These are phyloP conservation scores for Desmodus rotundus DNA, from an alignment of 2,113 vertebrate genomes.

Conservation along the genomic window DNA sequence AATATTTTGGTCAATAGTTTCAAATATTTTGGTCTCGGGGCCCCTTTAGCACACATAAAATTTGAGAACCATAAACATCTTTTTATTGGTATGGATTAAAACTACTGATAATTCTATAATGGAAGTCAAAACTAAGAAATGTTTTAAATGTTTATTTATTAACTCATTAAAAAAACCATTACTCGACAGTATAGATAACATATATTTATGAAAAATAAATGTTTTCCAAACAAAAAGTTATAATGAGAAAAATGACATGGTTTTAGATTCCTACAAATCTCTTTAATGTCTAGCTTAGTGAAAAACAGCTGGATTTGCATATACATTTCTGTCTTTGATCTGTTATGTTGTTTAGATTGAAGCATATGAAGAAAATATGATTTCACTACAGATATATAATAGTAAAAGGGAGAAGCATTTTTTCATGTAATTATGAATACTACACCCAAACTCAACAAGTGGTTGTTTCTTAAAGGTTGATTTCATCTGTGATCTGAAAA, in stretches of 20 bases:
- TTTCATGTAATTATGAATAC: not conserved
- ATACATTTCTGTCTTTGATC: not conserved
- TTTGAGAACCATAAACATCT: not conserved
- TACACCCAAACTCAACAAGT: not conserved
- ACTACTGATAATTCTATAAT: not conserved
- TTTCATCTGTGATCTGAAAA: not conserved
- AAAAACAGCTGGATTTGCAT: not conserved
- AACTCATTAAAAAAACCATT: not conserved
- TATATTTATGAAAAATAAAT: not conserved
- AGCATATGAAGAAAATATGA: conserved; percentile 3
- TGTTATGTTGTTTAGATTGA: not conserved
- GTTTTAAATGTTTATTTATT: not conserved
- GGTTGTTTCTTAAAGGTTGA: not conserved
- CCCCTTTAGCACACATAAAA: not conserved
- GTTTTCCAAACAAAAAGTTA: not conserved
- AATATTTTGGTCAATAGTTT: not conserved
- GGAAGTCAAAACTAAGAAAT: not conserved
- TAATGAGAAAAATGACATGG: not conserved
- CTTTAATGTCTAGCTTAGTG: not conserved
- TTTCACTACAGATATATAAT: not conserved
- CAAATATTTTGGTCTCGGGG: conserved; percentile 1
- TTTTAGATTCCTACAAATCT: not conserved
- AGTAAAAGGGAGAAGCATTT: not conserved
- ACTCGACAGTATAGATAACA: not conserved
- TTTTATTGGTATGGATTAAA: not conserved